Evolutionary conservation across 2,113 vertebrate genomes (phyloP), one percentile per base, ranked within the genome.

Genomic region (Chascanopsetta lugubris): DNA sequence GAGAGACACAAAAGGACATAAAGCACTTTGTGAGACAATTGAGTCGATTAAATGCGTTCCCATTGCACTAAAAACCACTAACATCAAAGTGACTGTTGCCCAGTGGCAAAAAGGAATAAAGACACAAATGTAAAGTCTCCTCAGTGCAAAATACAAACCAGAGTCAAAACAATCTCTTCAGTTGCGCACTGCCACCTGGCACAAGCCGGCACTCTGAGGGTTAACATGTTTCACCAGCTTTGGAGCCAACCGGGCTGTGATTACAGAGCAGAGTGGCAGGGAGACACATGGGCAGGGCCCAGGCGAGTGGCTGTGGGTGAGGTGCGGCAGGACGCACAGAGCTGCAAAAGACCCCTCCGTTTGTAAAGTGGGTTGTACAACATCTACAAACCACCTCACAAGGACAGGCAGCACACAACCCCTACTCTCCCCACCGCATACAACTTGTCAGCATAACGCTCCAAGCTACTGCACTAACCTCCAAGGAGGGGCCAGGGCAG

Each of bases 231-330:
- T 20, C 2, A 5, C 55, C 61, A 75, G 62, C 42, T 40, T 27
- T 42, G 47, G 47, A 77, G 34, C 53, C 45, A 61, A 80, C 58
- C 63, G 64, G 50, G 62, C 62, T 62, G 60, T 86, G 72, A 91
- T 90, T 91, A 88, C 42, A 90, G 81, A 71, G 69, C 56, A 73
- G 38, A 57, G 55, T 36, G 70, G 68, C 49, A 74, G 66, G 64
- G 51, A 81, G 25, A 62, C 62, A 53, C 58, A 71, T 77, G 75
- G 83, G 85, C 72, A 77, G 73, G 83, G 74, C 72, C 51, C 22
- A 38, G 48, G 74, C 40, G 57, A 60, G 60, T 9, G 67, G 64
- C 45, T 81, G 61, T 74, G 83, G 82, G 63, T 34, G 59, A 87
- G 61, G 67, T 71, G 64, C 72, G 58, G 71, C 75, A 76, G 57